These are phyloP conservation scores for Aleiodes leptofemur DNA, from an alignment of 2,888 invertebrate genomes.

Conservation along the genomic window DNA sequence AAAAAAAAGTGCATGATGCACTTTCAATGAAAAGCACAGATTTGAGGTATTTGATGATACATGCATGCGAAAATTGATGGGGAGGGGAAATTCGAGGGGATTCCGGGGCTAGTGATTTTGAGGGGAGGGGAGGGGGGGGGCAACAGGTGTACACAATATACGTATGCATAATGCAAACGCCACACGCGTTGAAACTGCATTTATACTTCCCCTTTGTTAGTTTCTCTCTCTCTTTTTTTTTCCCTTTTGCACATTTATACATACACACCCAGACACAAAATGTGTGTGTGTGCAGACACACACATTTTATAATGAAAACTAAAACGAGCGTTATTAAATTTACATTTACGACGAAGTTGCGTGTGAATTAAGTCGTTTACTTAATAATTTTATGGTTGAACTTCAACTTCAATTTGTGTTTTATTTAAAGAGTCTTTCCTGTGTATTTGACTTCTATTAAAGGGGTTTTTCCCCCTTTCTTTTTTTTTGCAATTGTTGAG, in stretches of 20 bases:
- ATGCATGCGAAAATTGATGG: no score
- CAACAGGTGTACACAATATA: conserved; percentile 71
- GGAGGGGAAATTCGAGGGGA: no score
- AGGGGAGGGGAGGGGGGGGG: conserved; percentile 59
- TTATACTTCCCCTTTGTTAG: background rate
- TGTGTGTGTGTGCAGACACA: conserved; percentile 54
- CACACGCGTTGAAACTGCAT: conserved; percentile 35
- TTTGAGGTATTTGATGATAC: no score
- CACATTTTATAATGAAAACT: conserved; percentile 52
- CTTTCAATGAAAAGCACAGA: no score
- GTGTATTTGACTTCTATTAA: no score
- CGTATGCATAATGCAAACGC: conserved; percentile 44
- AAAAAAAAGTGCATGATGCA: no score
- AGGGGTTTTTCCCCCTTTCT: no score
- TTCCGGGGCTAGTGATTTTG: no score
- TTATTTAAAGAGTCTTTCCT: no score
- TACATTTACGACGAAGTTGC: conserved; percentile 61
- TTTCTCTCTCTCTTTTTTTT: background rate
- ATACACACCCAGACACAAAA: no score
- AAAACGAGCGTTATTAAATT: conserved; percentile 64
- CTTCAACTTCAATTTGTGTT: no score
- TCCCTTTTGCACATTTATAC: no score
- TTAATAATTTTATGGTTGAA: conserved; percentile 54
- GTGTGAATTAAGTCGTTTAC: conserved; percentile 58
- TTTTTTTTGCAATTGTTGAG: background rate